Percentiles rank a stretch among this genome's conserved stretches.
phyloP scores from a whole-genome alignment of 2,888 invertebrate genomes.

The Hirtodrosophila confusa region DNA sequence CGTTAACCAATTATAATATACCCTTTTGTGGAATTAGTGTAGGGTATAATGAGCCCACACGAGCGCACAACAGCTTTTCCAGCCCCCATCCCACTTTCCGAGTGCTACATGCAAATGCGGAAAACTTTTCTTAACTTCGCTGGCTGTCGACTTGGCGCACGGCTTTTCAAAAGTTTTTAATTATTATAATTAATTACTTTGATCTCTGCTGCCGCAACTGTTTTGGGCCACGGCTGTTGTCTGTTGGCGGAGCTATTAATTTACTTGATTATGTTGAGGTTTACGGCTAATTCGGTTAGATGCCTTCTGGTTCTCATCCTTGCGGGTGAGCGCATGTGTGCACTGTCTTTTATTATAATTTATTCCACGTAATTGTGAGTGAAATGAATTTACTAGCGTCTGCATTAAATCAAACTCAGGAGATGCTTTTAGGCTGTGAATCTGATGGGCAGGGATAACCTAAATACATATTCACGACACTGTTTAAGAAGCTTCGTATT shows the following conservation, averaged over 20 bases:
- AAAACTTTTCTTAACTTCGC: slow-evolving; percentile 56
- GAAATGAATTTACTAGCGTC: slow-evolving; percentile 69
- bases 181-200: slow-evolving; percentile 80
- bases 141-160: slow-evolving; percentile 46
- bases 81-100: not conserved
- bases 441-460: no score
- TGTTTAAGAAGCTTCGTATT: no score
- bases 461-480: no score
- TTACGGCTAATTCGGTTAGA: slow-evolving; percentile 64
- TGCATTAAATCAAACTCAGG: slow-evolving; percentile 48
- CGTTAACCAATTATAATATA: not conserved
- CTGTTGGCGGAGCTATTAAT: slow-evolving; percentile 68
- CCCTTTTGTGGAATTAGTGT: not conserved
- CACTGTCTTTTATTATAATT: slow-evolving; percentile 57
- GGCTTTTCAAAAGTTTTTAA: slow-evolving; percentile 72
- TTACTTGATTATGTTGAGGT: slow-evolving; percentile 77
- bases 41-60: slow-evolving; percentile 31
- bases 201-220: slow-evolving; percentile 63
- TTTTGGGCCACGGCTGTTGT: slow-evolving; percentile 27
- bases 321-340: slow-evolving; percentile 6
- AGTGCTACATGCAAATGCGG: slow-evolving; percentile 32
- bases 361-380: slow-evolving; percentile 69
- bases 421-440: not conserved
- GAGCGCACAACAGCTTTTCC: slow-evolving; percentile 10
- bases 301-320: slow-evolving; percentile 15